Base-by-base conservation (phyloP, 1,140 invertebrate genomes). In the Drosophila ananassae region DNA sequence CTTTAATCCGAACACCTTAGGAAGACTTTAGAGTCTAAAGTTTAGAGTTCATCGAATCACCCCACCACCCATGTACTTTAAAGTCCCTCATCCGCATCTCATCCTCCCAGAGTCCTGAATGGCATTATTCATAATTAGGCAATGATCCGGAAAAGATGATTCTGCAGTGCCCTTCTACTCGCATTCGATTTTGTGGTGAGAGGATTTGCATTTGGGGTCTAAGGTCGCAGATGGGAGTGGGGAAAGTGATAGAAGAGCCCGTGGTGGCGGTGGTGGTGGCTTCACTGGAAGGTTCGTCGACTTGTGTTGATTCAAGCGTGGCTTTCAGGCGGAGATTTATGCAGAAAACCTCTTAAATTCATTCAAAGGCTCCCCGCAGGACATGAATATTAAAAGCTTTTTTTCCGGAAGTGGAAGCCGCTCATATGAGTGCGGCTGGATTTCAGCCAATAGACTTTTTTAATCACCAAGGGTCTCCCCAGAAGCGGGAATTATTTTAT, bases 131-230 rank as follows among this genome's bases (percentile, higher is more conserved):
- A 73, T 89, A 89, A 89, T 89, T 83, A 83, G 77, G 63, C 89
- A 90, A 77, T 90, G 89, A 90, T 79, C 89, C 83, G 83, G 74
- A 41, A 90, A 90, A 90, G 89, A 90, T 90, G 89, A 90, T 90
- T 90, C 90, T 67, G 57, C 63, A 71, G 83, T 67, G 62, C 64
- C 59, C 61, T 72, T 74, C 55, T 57, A 63, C 59, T 72, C 69
- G 44, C 74, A 39, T 73, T 79, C 54, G 62, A 79, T 74, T 76
- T 60, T 69, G 80, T 62, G 50, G 81, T 80, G 75, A 79, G 83
- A 83, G 83, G 83, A 89, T 89, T 89, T 89, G 84, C 83, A 89
- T 28, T 28, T 89, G 58, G 47, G 54, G 46, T 53, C 53, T 37
- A 60, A 67, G 10, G 60, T 64, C 63, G 24, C 25, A 48, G 67